Base-by-base conservation (phyloP, 2,888 invertebrate genomes). In the Tricholauxania praeusta region DNA sequence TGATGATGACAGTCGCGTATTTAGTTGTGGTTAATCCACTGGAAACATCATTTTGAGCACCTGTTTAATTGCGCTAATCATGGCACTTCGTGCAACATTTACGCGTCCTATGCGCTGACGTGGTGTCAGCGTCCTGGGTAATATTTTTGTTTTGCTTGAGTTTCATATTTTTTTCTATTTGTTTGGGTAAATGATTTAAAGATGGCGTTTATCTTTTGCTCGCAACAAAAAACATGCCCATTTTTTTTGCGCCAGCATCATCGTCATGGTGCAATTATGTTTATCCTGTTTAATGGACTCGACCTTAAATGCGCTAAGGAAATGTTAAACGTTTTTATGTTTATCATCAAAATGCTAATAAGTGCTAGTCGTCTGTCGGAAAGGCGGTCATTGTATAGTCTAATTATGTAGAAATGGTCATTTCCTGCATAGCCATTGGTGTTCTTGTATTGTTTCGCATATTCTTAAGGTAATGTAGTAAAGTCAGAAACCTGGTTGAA, bases 11-110 rank as follows among this genome's bases (percentile, higher is more conserved):
- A n/a, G 71, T 71, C 71, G 67, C 63, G 60, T 17, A 15, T 65
- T 62, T 64, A 75, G 72, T 74, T 72, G 73, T 68, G 76, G 67
- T 79, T 84, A 84, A 85, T 83, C 83, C 81, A 81, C 69, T 80
- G 80, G 79, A 80, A 85, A 83, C 82, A 81, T 80, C 84, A 84
- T 84, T 85, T 80, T 78, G 82, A 85, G 82, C 84, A 84, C 85
- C 85, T 84, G 84, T 81, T 83, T 85, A 84, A 85, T 85, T 85
- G 82, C 84, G 80, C 82, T 84, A 84, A 85, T 85, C 83, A 82
- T 81, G 80, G 73, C 51, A 49, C 65, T 60, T 32, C 8, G 39
- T 39, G 39, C 39, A 39, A 39, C 39, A 39, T 39, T 39, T 39
- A 39, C 8, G 39, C 39, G 39, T 39, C 39, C 39, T 39, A 10